Base-by-base conservation (phyloP, 2,797 vertebrate genomes). In the Myripristis jacobus region DNA sequence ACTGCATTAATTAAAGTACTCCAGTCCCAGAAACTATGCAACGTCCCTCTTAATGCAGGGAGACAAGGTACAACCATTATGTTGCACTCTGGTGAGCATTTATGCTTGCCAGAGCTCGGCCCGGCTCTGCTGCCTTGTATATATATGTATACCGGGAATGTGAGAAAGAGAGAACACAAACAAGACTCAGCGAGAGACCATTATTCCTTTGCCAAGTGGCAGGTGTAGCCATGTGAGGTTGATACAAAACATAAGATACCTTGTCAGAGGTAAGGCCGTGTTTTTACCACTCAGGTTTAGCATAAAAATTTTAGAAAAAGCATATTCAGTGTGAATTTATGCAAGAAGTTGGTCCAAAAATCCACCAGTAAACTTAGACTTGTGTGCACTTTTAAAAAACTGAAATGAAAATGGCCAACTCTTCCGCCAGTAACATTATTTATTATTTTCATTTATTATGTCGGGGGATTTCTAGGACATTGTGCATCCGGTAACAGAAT, bases 1-100 rank as follows among this genome's bases (percentile, higher is more conserved):
- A 66, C 77, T 80, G 81, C 87, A 84, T 90, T 89, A 84, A 91
- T 92, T 90, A 90, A 84, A 87, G 76, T 57, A 63, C 63, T 74
- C 74, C 60, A 56, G 75, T 60, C 75, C 18, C 10, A 77, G 67
- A 78, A 61, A 73, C 75, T 58, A 36, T 85, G 77, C 61, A 84
- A 83, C 69, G 70, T 81, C 31, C 47, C 74, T 55, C 85, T 63
- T 85, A 84, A 87, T 83, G 72, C 77, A 84, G 72, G 81, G 74
- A 80, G 81, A 81, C 81, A 87, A 75, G 79, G 69, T 84, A 77
- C 77, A 84, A 64, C 73, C 68, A 70, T 81, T 87, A 69, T 68
- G 72, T 59, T 27, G 58, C 58, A 65, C 81, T 86, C 75, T 56
- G 56, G 77, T 74, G 83, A 85, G 66, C 51, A 56, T 84, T 75